Evolutionary conservation across 2,888 invertebrate species (phyloP), one percentile per base, ranked within the genome.

Genomic region (Lycophotia porphyrea): DNA sequence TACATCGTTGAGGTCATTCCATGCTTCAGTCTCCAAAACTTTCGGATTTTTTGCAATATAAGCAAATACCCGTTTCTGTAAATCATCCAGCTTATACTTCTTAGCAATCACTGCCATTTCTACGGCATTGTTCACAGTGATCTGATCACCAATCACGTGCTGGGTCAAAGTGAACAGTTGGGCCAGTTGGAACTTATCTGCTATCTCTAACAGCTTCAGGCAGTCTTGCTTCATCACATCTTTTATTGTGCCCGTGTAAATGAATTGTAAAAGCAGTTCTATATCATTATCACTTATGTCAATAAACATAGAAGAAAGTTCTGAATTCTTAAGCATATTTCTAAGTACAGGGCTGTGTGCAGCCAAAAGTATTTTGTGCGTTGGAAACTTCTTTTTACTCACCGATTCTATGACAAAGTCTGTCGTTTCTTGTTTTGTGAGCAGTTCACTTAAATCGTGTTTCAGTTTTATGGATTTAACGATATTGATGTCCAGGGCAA

Each of bases 221-320:
- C 90, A 92, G 69, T 95, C 91, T 72, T 91, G 88, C 18, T 92
- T 90, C n/a, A 83, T 76, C 31, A 95, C 84, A 75, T 94, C 89
- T 78, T 89, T 89, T 27, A 96, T 90, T 7, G 91, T 91, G 8
- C 95, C 95, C 3, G 93, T 93, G 78, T 95, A 95, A 31, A 96
- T 84, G 82, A 93, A 95, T 73, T 94, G 89, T 31, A 95, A 70
- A 0, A 96, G 82, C n/a, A 94, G 71, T 67, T 93, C 92, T 87
- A 95, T 91, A 58, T 93, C 92, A 68, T 90, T 87, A 75, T 95
- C 93, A 70, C 78, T 85, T 13, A 93, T 89, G 71, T 95, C 92
- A 47, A 95, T 75, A 60, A 82, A 84, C 60, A 91, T 81, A 21
- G 87, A 81, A 55, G 84, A 84, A 0, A 84, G 52, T n/a, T 90